These are phyloP conservation scores for Escarpia spicata DNA, from an alignment of 2,888 invertebrate genomes.

Conservation along the genomic window DNA sequence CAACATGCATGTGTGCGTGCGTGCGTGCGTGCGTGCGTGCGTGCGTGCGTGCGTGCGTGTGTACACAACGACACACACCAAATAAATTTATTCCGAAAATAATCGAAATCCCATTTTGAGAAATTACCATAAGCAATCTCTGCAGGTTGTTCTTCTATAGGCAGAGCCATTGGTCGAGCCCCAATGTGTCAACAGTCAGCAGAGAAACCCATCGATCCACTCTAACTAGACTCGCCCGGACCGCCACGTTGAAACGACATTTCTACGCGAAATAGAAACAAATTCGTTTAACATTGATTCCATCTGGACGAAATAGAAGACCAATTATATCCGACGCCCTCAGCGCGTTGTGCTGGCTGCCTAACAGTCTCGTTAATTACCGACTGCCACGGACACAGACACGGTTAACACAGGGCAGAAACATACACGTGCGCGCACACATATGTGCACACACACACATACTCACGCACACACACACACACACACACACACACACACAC, in stretches of 20 bases:
- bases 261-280: background rate
- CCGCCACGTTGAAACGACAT: background rate
- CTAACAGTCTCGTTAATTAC: background rate
- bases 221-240: background rate
- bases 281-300: slow-evolving; percentile 5
- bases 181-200: background rate
- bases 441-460: no score
- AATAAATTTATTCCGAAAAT: background rate
- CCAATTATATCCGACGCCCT: slow-evolving; percentile 7
- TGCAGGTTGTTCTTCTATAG: background rate
- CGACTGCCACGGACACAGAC: no score
- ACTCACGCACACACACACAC: no score
- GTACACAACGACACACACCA: background rate
- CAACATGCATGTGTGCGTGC: no score
- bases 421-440: no score
- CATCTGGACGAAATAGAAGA: slow-evolving; percentile 6
- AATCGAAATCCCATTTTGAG: background rate
- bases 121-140: background rate
- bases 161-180: background rate
- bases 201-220: background rate
- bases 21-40: no score
- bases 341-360: background rate
- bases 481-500: no score
- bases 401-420: no score
- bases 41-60: no score